phyloP scores from a whole-genome alignment of 2,888 invertebrate genomes.

The Gandaritis pyraliata region DNA sequence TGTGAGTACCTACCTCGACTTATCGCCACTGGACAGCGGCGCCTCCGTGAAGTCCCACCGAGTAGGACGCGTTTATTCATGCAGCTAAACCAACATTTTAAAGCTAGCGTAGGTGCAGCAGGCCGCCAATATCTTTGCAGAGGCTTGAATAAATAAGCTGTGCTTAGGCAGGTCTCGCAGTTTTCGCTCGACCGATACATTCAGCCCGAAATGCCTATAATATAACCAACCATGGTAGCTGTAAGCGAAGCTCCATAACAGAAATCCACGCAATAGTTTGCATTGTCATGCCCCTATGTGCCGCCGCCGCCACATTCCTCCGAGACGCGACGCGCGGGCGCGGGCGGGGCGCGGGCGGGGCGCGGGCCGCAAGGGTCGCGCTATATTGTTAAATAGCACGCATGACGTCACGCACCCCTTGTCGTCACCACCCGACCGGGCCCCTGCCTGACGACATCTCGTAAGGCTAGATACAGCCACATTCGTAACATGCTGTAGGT shows the following conservation, averaged over 20 bases:
- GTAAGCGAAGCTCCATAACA: neutral
- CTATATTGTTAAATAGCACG: constrained; percentile 52
- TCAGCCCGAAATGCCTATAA: too few species aligned
- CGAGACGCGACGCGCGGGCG: neutral
- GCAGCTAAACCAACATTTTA: too few species aligned
- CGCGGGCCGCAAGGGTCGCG: constrained; percentile 21
- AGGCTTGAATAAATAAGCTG: too few species aligned
- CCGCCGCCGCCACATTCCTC: constrained; percentile 7
- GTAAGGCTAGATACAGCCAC: neutral
- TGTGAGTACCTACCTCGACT: neutral
- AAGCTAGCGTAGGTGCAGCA: too few species aligned
- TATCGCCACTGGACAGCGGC: neutral
- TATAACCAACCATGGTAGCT: too few species aligned
- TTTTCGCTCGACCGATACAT: too few species aligned
- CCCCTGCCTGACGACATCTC: constrained; percentile 5
- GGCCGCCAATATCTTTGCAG: too few species aligned
- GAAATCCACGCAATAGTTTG: constrained; percentile 6
- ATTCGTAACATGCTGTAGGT: neutral
- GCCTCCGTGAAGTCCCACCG: too few species aligned
- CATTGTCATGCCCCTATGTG: constrained; percentile 4
- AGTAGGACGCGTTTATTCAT: too few species aligned
- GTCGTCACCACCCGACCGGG: constrained; percentile 18
- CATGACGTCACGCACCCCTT: constrained; percentile 35
- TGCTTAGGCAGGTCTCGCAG: too few species aligned
- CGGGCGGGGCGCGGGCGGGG: too few species aligned